A percentile compares a stretch with the other conserved stretches of the same genome.
Conservation (phyloP, 2,797 vertebrate genomes). For the Scolopax bukidnonensis region DNA sequence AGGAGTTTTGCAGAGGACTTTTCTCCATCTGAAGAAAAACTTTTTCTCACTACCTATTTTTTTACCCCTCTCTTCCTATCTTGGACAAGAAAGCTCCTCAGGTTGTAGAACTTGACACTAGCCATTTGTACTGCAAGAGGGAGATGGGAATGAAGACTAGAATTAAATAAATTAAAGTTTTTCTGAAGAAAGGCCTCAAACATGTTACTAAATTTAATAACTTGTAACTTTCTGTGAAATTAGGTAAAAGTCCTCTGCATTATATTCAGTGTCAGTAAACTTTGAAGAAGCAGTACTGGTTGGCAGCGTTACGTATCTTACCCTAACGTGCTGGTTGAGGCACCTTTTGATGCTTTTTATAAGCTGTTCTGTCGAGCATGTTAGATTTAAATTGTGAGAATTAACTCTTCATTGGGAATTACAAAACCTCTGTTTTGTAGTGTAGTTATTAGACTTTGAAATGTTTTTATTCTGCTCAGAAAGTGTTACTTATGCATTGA, state of each 20-base stretch:
- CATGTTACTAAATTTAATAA: background rate
- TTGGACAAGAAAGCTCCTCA: background rate
- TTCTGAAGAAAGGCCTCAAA: background rate
- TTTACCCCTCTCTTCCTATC: background rate
- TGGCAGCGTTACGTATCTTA: background rate
- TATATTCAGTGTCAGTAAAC: background rate
- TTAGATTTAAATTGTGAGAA: background rate
- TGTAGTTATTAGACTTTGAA: background rate
- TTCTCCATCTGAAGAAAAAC: background rate
- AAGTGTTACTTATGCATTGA: background rate
- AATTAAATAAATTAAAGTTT: background rate
- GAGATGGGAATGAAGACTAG: background rate
- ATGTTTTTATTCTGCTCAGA: background rate
- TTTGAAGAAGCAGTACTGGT: background rate
- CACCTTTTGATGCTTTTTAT: background rate
- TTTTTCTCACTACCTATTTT: background rate
- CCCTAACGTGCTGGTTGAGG: background rate
- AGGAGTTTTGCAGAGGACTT: background rate
- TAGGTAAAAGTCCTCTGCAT: background rate
- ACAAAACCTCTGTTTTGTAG: background rate
- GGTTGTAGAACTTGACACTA: background rate
- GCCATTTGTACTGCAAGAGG: background rate
- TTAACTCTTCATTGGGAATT: background rate
- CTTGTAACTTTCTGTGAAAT: background rate
- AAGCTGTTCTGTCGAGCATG: background rate